Percentiles rank a stretch among this genome's conserved stretches.
Evolutionary conservation across 2,797 vertebrate genomes (phyloP).

Genomic region (Carapus acus): DNA sequence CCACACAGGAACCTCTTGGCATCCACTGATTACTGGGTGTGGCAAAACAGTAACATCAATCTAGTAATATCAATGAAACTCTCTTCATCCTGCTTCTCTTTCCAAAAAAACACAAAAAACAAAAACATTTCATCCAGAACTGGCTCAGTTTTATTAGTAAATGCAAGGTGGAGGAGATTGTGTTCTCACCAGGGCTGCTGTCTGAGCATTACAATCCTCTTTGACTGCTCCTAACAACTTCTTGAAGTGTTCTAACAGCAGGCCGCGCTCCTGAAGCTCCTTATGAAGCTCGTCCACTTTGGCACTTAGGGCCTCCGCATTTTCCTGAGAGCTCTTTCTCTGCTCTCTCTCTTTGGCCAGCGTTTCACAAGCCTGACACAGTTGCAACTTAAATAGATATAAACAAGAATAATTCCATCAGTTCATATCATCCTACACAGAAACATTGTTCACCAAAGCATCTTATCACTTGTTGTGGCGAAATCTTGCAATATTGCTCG

Average conservation of each 20-base stretch:
- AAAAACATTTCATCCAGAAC: too few relatives aligned
- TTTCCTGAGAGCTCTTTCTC: slow-evolving; percentile 58
- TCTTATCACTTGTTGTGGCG: too few relatives aligned
- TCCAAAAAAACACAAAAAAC: background rate
- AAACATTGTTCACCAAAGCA: too few relatives aligned
- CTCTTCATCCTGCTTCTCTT: background rate
- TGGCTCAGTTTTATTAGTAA: background rate
- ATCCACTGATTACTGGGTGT: too few relatives aligned
- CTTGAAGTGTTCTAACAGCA: slow-evolving; percentile 53
- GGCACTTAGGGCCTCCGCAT: slow-evolving; percentile 45
- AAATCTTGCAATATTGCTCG: too few relatives aligned
- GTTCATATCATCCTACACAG: too few relatives aligned
- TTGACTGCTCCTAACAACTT: slow-evolving; percentile 51
- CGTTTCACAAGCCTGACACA: slow-evolving; percentile 55
- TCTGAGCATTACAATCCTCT: slow-evolving; percentile 56
- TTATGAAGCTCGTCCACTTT: slow-evolving; percentile 53
- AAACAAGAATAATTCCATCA: background rate
- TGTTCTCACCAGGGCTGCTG: slow-evolving; percentile 57
- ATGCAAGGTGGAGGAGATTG: background rate
- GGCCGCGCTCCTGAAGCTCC: slow-evolving; percentile 56
- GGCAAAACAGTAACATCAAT: too few relatives aligned
- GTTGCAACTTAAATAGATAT: slow-evolving; percentile 45
- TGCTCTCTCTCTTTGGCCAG: slow-evolving; percentile 61
- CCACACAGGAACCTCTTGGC: too few relatives aligned
- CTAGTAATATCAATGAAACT: too few relatives aligned